Percentiles rank a stretch among this genome's conserved stretches.
Evolutionary conservation across 2,797 vertebrate species (phyloP).

Genomic region (Hapalemur alaotrensis): DNA sequence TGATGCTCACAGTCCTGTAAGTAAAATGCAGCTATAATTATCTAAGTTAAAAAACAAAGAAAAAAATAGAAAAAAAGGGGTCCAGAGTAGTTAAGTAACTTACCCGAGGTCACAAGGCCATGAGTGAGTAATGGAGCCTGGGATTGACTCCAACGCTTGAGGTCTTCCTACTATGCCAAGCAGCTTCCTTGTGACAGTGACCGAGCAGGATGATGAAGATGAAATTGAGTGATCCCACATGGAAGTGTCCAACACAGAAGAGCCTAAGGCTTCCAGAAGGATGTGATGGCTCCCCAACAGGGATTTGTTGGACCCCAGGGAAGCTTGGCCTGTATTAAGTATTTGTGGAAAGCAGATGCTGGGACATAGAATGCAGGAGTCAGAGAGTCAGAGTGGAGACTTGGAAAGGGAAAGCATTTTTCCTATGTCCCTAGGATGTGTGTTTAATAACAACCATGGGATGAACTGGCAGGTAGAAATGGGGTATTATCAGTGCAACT

Average conservation of each 20-base stretch:
- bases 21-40: background rate
- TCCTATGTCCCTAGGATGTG: background rate
- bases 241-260: background rate
- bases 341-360: background rate
- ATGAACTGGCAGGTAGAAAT: background rate
- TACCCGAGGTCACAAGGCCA: background rate
- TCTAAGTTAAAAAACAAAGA: background rate
- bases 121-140: background rate
- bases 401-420: background rate
- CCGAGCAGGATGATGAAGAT: background rate
- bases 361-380: background rate
- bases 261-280: background rate
- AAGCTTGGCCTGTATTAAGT: background rate
- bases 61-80: background rate
- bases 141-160: background rate
- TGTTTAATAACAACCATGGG: constrained; percentile 13
- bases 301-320: background rate
- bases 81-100: background rate
- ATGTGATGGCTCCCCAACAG: background rate
- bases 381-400: background rate
- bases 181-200: background rate
- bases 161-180: background rate
- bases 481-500: background rate
- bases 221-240: background rate
- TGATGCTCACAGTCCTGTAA: background rate